Base-by-base conservation (phyloP, 2,797 vertebrate genomes). In the Monodelphis domestica region DNA sequence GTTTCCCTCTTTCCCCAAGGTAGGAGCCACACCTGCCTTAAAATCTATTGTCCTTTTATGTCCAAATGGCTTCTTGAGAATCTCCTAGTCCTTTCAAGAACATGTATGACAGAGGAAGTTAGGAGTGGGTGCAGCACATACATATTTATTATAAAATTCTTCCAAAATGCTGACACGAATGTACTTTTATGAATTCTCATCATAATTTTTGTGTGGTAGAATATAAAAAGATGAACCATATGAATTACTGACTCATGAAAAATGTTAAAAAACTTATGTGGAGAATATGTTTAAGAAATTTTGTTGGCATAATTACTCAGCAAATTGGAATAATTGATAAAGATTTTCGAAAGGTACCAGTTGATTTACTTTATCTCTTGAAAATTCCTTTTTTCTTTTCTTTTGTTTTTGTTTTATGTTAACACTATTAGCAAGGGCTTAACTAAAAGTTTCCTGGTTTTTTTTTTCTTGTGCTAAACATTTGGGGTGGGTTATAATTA, bases 281-380 rank as follows among this genome's bases (percentile, higher is more conserved):
- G 12, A 55, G 89, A 88, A 89, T 12, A 57, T 45, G 38, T 30
- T 53, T 51, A 50, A 91, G 38, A 53, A 53, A 90, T 45, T 94
- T 45, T 50, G 24, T 84, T 87, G 53, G 45, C 12, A 3, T 54
- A 92, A 90, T 88, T 88, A 53, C 29, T 88, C 29, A 88, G 51
- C 89, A 90, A 87, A 21, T 90, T 57, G 55, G 10, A 91, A 90
- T 51, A 78, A 38, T 30, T 91, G 51, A 53, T 91, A 84, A 91
- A 91, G 88, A 11, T 38, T 96, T 91, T 95, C 53, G 12, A 94
- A 91, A 33, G 50, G 7, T 53, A 33, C 26, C 91, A n/a, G 24
- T 94, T 89, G 92, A 89, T 84, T 94, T 95, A 50, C 29, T 59
- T 52, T 11, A 38, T 93, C 3, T 89, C 14, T 93, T 87, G 84